Conservation (phyloP, 1,140 invertebrate genomes). For the Hirudo medicinalis region DNA sequence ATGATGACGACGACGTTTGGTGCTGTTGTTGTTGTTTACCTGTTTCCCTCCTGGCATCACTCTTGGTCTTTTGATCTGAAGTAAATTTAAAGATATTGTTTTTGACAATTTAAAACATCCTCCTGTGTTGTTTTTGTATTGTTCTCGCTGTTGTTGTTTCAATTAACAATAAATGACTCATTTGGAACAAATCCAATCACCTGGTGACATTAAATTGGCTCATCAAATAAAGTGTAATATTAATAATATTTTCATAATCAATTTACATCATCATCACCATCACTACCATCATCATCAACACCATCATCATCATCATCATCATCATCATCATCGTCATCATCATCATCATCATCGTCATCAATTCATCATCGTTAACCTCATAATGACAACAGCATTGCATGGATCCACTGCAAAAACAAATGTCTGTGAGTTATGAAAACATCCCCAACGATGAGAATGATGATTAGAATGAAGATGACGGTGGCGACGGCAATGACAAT, state of each 20-base stretch:
- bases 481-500: not conserved
- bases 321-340: too few species aligned
- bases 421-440: not conserved
- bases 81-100: not conserved
- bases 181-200: not conserved
- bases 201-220: too few species aligned
- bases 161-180: not conserved
- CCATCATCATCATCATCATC: not conserved
- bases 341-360: too few species aligned
- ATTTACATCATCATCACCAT: not conserved
- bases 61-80: not conserved
- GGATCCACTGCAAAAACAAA: too few species aligned
- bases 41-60: not conserved
- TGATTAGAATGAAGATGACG: constrained; percentile 4
- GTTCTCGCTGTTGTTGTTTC: not conserved
- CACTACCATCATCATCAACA: not conserved
- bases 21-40: constrained; percentile 8
- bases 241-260: not conserved
- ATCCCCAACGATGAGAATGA: not conserved
- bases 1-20: not conserved
- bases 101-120: not conserved
- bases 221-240: not conserved
- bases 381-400: too few species aligned
- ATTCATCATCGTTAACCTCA: too few species aligned
- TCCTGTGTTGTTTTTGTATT: not conserved